Percentiles rank a stretch among this genome's conserved stretches.
These are phyloP conservation scores for Sander vitreus DNA, from an alignment of 2,113 vertebrate species.

Conservation along the genomic window DNA sequence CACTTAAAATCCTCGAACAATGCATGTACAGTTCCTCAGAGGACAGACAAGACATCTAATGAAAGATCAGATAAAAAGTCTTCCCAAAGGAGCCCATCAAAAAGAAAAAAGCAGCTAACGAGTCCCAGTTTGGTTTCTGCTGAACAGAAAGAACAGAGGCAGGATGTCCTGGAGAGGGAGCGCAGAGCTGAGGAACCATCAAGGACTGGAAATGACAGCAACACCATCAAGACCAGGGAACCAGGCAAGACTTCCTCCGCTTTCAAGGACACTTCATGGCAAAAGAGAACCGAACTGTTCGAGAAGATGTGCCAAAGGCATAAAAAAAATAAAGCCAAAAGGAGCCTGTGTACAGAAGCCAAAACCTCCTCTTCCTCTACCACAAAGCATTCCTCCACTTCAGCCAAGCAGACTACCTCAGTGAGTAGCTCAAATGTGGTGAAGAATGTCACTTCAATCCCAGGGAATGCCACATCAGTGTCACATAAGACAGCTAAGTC, in stretches of 20 bases:
- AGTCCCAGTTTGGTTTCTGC: conserved; percentile 25
- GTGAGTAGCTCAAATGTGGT: conserved; percentile 14
- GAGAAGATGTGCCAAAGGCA: conserved; percentile 1
- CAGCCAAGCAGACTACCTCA: conserved; percentile 32
- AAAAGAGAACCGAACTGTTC: conserved; percentile 15
- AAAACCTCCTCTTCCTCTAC: not conserved
- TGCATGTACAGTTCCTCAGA: not conserved
- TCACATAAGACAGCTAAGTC: not conserved
- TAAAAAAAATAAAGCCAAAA: conserved; percentile 18
- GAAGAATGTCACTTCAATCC: not conserved
- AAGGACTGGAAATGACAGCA: conserved; percentile 19
- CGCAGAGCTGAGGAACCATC: not conserved
- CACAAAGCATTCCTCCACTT: conserved; percentile 16
- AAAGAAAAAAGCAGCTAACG: conserved; percentile 14
- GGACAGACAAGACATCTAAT: conserved; percentile 26
- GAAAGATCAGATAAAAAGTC: conserved; percentile 5
- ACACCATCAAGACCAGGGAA: not conserved
- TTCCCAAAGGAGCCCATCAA: conserved; percentile 12
- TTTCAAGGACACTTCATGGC: not conserved
- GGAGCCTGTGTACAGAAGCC: not conserved
- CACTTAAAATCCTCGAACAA: not conserved
- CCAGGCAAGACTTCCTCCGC: not conserved
- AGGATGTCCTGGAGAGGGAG: conserved; percentile 1
- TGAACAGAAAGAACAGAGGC: conserved; percentile 22
- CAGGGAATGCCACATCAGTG: not conserved